Conservation (phyloP, 2,888 invertebrate genomes). For the Sinelater perroti region DNA sequence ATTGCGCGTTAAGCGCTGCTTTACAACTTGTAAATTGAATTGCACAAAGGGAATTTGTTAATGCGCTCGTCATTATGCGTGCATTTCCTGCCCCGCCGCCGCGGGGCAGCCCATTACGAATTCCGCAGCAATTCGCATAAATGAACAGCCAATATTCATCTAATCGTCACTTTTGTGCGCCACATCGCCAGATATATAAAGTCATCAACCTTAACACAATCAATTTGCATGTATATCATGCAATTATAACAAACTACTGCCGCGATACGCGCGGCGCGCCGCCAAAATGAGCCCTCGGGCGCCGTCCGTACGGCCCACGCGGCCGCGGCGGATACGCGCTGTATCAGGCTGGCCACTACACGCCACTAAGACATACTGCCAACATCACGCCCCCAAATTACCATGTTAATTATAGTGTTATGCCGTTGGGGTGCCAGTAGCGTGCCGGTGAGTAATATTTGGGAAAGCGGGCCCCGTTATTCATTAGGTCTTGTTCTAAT, state of each 20-base stretch:
- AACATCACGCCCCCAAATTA: slow-evolving; percentile 62
- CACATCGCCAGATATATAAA: slow-evolving; percentile 52
- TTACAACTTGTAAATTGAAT: too few species aligned
- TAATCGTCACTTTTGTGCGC: slow-evolving; percentile 46
- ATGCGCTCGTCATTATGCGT: too few species aligned
- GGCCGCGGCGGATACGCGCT: slow-evolving; percentile 41
- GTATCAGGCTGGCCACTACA: slow-evolving; percentile 59
- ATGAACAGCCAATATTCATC: slow-evolving; percentile 17
- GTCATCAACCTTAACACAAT: slow-evolving; percentile 61
- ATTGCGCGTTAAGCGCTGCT: too few species aligned
- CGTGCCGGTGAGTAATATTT: slow-evolving; percentile 56
- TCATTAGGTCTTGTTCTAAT: slow-evolving; percentile 52
- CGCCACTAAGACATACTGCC: slow-evolving; percentile 60
- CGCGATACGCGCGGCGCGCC: slow-evolving; percentile 45
- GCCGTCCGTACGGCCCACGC: slow-evolving; percentile 43
- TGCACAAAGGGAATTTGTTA: too few species aligned
- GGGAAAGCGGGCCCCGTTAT: slow-evolving; percentile 53
- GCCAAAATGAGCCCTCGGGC: slow-evolving; percentile 51
- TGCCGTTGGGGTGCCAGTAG: slow-evolving; percentile 54
- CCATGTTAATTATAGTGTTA: slow-evolving; percentile 61
- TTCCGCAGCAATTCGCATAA: background rate
- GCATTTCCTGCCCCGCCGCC: too few species aligned
- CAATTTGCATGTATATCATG: slow-evolving; percentile 63
- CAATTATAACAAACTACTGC: slow-evolving; percentile 53
- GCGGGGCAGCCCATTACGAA: too few species aligned